phyloP scores from a whole-genome alignment of 2,797 vertebrate genomes.

The Anguilla marmorata region DNA sequence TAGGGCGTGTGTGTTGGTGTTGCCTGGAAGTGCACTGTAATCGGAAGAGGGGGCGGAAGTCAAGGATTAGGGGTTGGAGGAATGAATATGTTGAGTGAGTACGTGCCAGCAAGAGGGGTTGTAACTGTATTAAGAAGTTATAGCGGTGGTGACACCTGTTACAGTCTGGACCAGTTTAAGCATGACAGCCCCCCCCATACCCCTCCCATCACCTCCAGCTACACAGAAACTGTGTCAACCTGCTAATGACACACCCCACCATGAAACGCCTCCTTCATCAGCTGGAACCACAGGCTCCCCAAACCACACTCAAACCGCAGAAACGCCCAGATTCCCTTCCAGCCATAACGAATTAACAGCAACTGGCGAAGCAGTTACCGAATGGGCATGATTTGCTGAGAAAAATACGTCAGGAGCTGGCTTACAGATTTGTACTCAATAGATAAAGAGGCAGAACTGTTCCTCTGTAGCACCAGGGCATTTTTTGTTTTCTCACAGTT shows the following conservation, averaged over 20 bases:
- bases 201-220: slow-evolving; percentile 15
- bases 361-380: background rate
- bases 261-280: slow-evolving; percentile 5
- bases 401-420: background rate
- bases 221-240: slow-evolving; percentile 63
- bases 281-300: background rate
- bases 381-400: background rate
- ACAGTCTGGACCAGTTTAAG: slow-evolving; percentile 51
- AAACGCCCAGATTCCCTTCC: background rate
- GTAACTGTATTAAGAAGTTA: slow-evolving; percentile 29
- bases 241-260: slow-evolving; percentile 62
- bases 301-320: background rate
- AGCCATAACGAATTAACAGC: slow-evolving; percentile 16
- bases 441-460: background rate
- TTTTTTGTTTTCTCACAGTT: background rate
- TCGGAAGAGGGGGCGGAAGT: background rate
- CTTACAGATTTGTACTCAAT: background rate
- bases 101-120: background rate
- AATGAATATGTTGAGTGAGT: background rate
- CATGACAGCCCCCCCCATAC: slow-evolving; percentile 55
- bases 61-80: background rate
- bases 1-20: background rate
- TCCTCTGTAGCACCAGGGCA: background rate
- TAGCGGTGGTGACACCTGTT: slow-evolving; percentile 46
- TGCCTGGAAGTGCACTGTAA: background rate